A percentile compares a stretch with the other conserved stretches of the same genome.
Evolutionary conservation across 2,113 vertebrate genomes (phyloP).

Genomic region (Tenrec ecaudatus): DNA sequence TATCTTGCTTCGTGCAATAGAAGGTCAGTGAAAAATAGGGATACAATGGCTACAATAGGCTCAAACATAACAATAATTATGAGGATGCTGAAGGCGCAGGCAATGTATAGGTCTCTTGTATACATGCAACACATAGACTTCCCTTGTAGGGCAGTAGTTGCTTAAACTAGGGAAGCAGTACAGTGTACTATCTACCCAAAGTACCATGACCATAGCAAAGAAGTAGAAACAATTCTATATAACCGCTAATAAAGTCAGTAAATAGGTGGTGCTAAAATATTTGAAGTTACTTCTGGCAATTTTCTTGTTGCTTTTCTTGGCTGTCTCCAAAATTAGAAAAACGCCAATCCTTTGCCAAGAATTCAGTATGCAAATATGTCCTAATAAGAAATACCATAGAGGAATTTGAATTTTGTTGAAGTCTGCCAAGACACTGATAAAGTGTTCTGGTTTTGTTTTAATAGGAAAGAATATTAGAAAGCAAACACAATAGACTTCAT

Average conservation of each 20-base stretch:
- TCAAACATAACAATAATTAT: too few species aligned
- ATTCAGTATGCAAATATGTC: conserved; percentile 65
- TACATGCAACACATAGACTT: neutral
- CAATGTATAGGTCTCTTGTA: too few species aligned
- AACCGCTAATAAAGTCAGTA: neutral
- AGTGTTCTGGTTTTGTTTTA: neutral
- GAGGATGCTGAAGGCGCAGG: too few species aligned
- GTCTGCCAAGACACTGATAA: conserved; percentile 45
- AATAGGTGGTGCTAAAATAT: neutral
- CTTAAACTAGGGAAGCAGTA: neutral
- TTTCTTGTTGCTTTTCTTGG: conserved; percentile 12
- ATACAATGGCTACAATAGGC: too few species aligned
- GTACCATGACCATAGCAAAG: neutral
- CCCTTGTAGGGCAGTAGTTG: neutral
- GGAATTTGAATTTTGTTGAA: conserved; percentile 48
- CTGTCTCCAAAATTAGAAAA: conserved; percentile 57
- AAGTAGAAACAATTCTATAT: neutral
- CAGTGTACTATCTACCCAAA: neutral
- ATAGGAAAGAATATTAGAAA: conserved; percentile 52
- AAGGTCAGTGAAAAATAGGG: too few species aligned
- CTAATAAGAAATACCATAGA: conserved; percentile 65
- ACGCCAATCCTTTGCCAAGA: conserved; percentile 54
- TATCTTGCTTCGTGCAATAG: too few species aligned
- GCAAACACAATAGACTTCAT: conserved; percentile 27
- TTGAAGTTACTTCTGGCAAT: neutral